Evolutionary conservation across 2,113 vertebrate species (phyloP), one percentile per base, ranked within the genome.

Genomic region (Sander vitreus): DNA sequence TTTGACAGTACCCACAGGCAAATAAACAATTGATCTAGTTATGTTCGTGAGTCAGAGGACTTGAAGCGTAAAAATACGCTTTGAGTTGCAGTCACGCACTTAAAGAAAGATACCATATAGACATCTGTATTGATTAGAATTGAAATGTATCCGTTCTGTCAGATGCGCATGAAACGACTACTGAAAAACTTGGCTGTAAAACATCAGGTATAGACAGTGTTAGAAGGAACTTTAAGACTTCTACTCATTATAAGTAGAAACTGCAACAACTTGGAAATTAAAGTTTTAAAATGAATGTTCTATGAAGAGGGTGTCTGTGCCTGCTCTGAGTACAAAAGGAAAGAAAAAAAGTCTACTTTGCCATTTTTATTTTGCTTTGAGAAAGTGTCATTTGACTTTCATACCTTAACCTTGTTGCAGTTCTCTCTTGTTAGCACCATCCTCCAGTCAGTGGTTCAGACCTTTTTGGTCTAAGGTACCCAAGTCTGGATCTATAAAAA

Each of bases 111-210:
- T 39, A 63, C 15, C 10, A 25, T 48, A 45, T 16, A 48, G 12
- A 74, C 57, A 50, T 73, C 58, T 23, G 45, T 51, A n/a, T 50
- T n/a, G 12, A 73, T 73, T 48, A 23, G 5, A 54, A 54, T 5
- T n/a, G 3, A 15, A 30, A n/a, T 12, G 11, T 18, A 59, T 45
- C 39, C 27, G 15, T 13, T 71, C n/a, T 8, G 16, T 47, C 43
- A 48, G 57, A 74, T 9, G 1, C 1, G 12, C 43, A 60, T 73
- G 27, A 50, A n/a, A n/a, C 11, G 36, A 13, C 15, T 21, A 57
- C 51, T 72, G 23, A 25, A 43, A 55, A 39, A 55, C 14, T 8
- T 23, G 7, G 54, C 36, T 58, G 69, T 21, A 27, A 59, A 25
- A 30, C 1, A 3, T 3, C 13, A 60, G 45, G 71, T 33, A 45